Conservation (phyloP, 1,140 invertebrate genomes). For the Drosophila takahashii region DNA sequence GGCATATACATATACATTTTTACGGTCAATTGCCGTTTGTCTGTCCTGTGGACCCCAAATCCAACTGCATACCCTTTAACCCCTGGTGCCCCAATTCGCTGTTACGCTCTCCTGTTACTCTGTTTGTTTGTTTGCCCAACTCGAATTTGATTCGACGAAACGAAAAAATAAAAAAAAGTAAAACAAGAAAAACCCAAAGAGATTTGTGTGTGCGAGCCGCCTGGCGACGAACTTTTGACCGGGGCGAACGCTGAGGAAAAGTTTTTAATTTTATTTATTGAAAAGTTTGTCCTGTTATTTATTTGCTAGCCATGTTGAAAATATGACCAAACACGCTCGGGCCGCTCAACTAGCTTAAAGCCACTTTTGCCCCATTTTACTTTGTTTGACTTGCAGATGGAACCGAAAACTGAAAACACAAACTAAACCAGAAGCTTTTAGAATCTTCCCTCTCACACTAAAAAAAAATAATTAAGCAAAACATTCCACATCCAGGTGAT, state of each 20-base stretch:
- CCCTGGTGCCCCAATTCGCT: conserved; percentile 7
- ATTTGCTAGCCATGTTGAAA: conserved; percentile 78
- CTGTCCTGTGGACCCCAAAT: conserved; percentile 31
- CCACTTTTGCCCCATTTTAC: conserved; percentile 40
- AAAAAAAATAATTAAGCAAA: background rate
- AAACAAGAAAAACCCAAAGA: conserved; percentile 30
- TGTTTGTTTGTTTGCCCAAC: conserved; percentile 76
- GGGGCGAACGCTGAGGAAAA: conserved; percentile 50
- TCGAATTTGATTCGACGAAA: conserved; percentile 65
- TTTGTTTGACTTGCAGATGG: conserved; percentile 48
- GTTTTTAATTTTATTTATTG: conserved; percentile 84
- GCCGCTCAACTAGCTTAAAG: conserved; percentile 61
- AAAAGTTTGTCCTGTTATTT: conserved; percentile 82
- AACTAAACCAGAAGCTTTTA: conserved; percentile 20
- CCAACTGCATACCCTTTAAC: background rate
- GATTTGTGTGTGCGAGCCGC: conserved; percentile 44
- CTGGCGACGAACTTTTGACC: conserved; percentile 77
- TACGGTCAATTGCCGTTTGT: conserved; percentile 81
- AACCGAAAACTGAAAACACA: conserved; percentile 42
- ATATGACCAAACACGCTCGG: conserved; percentile 65
- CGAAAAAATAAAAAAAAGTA: conserved; percentile 18
- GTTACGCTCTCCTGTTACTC: conserved; percentile 46
- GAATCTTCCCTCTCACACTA: conserved; percentile 10
- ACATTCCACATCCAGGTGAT: background rate
- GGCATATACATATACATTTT: conserved; percentile 72